These are phyloP conservation scores for Bradynema listronoti DNA, from an alignment of 1,140 invertebrate genomes.

Conservation along the genomic window DNA sequence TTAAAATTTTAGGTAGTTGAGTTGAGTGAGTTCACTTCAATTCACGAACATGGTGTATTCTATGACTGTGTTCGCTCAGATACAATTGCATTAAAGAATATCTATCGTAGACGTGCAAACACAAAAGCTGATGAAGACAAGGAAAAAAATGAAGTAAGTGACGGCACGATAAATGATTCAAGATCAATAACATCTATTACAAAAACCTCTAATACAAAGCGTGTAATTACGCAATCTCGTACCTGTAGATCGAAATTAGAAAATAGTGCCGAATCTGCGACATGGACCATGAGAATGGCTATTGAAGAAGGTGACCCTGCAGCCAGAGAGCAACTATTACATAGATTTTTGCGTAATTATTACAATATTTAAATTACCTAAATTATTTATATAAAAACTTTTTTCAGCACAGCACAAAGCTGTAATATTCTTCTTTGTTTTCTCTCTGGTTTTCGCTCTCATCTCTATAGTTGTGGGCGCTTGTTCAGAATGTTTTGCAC, in stretches of 20 bases:
- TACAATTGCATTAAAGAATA: slow-evolving; percentile 6
- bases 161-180: no score
- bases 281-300: slow-evolving; percentile 29
- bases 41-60: slow-evolving; percentile 50
- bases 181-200: no score
- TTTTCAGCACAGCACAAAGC: slow-evolving; percentile 53
- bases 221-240: neutral
- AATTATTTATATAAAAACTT: slow-evolving; percentile 5
- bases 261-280: slow-evolving; percentile 17
- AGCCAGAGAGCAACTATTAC: slow-evolving; percentile 38
- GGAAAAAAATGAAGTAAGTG: neutral
- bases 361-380: neutral
- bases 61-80: slow-evolving; percentile 47
- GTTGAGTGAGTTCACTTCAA: slow-evolving; percentile 37
- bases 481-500: slow-evolving; percentile 46
- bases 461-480: slow-evolving; percentile 48
- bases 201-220: neutral
- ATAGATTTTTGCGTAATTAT: slow-evolving; percentile 45
- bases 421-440: slow-evolving; percentile 48
- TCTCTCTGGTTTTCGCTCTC: slow-evolving; percentile 39
- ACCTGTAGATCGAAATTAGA: slow-evolving; percentile 25
- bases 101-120: neutral
- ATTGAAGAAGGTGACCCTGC: slow-evolving; percentile 43
- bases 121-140: neutral
- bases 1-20: slow-evolving; percentile 29